Base-by-base conservation (phyloP, 1,140 invertebrate species). In the Pseudomyrmex flavicornis region DNA sequence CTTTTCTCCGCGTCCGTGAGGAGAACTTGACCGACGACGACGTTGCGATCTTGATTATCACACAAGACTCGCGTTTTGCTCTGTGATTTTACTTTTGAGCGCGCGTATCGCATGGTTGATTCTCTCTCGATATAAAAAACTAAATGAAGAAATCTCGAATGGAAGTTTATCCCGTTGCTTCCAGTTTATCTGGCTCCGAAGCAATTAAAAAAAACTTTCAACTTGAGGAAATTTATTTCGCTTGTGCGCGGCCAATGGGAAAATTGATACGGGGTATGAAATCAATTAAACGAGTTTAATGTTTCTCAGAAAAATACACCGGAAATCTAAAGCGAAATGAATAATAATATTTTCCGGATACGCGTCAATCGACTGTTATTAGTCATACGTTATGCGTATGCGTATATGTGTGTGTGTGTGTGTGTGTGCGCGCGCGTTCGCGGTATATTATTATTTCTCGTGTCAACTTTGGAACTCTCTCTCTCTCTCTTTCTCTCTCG, bases 71-170 rank as follows among this genome's bases (percentile, higher is more conserved):
- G 85, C 84, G 86, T 89, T 35, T 35, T 58, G 83, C 83, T 85
- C 85, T 86, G 90, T 88, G 90, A 91, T 87, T 90, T 90, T 85
- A 86, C 88, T 91, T 90, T 35, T 86, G 87, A 88, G 68, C 84
- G 15, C 26, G 12, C 44, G 22, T 48, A 17, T 58, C 65, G 76
- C 76, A 48, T 58, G 75, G 44, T 79, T 46, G 76, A 69, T 59
- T 58, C 65, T 26, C 22, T 35, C 7, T 48, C 35, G 54, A 22
- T 26, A 59, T 13, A 50, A n/a, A 72, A 72, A 70, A 58, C 35
- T 61, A 61, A 80, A 61, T 17, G 66, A 35, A 13, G 2, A 50
- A 13, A 44, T 13, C 65, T 54, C 15, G 35, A 3, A 15, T 52
- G 2, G 12, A 58, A 70, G 44, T 70, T 59, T 44, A 48, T 61